Conservation (phyloP, 2,113 vertebrate species). For the Pantherophis guttatus region DNA sequence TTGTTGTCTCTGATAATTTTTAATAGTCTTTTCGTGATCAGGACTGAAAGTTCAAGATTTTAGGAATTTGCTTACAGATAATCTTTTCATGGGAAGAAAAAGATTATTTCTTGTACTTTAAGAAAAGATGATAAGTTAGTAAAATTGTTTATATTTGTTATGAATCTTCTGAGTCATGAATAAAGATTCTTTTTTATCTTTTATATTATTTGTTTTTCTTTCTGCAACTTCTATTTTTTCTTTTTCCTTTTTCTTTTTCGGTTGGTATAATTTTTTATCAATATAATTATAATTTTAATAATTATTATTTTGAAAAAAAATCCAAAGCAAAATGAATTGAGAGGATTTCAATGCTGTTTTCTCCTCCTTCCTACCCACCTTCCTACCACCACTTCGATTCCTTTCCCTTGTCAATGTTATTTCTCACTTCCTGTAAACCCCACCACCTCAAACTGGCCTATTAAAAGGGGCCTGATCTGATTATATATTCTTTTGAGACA, state of each 20-base stretch:
- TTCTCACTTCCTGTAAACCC: not conserved
- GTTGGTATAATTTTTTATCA: not conserved
- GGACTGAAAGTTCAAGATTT: not conserved
- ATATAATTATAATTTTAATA: not conserved
- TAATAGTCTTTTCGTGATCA: not conserved
- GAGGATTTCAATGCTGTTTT: not conserved
- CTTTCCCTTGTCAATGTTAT: not conserved
- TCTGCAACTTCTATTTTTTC: not conserved
- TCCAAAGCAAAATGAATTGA: not conserved
- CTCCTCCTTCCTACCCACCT: not conserved
- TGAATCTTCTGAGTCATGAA: not conserved
- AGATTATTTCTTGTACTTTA: not conserved
- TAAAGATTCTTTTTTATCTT: not conserved
- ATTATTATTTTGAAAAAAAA: not conserved
- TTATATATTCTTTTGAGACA: not conserved
- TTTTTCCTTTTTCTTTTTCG: not conserved
- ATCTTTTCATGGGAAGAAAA: not conserved
- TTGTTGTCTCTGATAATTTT: not conserved
- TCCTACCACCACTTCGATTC: not conserved
- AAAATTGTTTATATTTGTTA: not conserved
- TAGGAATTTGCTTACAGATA: not conserved
- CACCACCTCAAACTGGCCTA: not conserved
- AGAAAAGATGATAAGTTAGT: not conserved
- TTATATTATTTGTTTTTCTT: not conserved
- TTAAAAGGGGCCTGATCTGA: not conserved